Evolutionary conservation across 2,888 invertebrate species (phyloP).

Genomic region (Dasypogon diadema): DNA sequence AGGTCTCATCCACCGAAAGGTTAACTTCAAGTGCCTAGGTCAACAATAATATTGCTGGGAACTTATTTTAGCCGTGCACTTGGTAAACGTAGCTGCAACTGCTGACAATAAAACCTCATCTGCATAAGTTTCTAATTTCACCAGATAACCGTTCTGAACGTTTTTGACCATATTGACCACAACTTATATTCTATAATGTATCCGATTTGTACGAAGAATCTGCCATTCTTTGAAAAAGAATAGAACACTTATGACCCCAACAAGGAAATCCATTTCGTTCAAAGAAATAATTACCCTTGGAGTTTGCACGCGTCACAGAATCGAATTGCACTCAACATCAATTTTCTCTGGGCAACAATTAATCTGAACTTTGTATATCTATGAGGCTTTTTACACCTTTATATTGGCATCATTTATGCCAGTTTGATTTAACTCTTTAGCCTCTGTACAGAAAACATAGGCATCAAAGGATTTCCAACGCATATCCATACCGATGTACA

Average conservation of each 20-base stretch:
- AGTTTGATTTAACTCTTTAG: constrained; percentile 11
- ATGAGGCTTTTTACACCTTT: not conserved
- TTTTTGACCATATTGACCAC: too few relatives aligned
- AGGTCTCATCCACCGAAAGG: too few relatives aligned
- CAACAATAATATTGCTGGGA: too few relatives aligned
- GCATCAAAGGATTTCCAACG: constrained; percentile 4
- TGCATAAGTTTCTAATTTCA: too few relatives aligned
- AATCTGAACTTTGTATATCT: not conserved
- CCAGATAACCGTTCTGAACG: too few relatives aligned
- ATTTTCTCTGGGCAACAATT: constrained; percentile 12
- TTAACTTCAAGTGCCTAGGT: too few relatives aligned
- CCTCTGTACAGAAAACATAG: not conserved
- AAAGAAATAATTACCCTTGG: not conserved
- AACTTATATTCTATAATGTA: too few relatives aligned
- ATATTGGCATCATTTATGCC: not conserved
- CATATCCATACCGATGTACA: not conserved
- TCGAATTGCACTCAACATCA: not conserved
- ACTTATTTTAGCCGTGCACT: too few relatives aligned
- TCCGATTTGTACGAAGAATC: too few relatives aligned
- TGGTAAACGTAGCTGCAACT: too few relatives aligned
- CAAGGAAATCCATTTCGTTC: not conserved
- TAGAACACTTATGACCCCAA: not conserved
- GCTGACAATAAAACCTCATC: too few relatives aligned
- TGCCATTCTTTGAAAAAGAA: too few relatives aligned
- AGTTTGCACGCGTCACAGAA: not conserved